These are phyloP conservation scores for Schizopygopsis pylzovi DNA, from an alignment of 2,797 vertebrate genomes.

Conservation along the genomic window DNA sequence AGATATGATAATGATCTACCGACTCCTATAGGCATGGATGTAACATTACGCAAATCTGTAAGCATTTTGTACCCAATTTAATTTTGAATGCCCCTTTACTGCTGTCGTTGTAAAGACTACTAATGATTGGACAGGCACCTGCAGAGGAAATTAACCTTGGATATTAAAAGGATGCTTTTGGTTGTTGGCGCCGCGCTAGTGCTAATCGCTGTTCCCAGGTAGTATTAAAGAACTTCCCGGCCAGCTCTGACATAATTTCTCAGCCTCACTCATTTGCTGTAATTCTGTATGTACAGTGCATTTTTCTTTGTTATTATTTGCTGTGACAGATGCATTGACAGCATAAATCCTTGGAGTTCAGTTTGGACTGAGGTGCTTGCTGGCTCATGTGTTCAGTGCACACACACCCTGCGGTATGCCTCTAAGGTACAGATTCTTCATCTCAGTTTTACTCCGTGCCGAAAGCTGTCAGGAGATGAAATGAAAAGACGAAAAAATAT, in stretches of 20 bases:
- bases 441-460: slow-evolving; percentile 34
- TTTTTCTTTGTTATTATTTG: slow-evolving; percentile 38
- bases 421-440: slow-evolving; percentile 60
- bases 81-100: neutral
- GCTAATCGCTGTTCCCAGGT: slow-evolving; percentile 1
- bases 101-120: neutral
- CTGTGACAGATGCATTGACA: slow-evolving; percentile 40
- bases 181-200: neutral
- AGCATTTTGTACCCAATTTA: neutral
- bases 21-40: neutral
- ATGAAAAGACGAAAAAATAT: slow-evolving; percentile 74
- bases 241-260: slow-evolving; percentile 5
- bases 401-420: slow-evolving; percentile 41
- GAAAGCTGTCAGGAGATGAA: slow-evolving; percentile 66
- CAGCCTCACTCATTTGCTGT: neutral
- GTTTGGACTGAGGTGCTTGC: slow-evolving; percentile 25
- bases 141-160: slow-evolving; percentile 5
- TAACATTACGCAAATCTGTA: neutral
- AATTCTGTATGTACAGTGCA: slow-evolving; percentile 9
- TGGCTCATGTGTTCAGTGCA: neutral
- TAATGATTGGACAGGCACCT: neutral
- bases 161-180: slow-evolving; percentile 22
- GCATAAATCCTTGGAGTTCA: slow-evolving; percentile 34
- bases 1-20: neutral
- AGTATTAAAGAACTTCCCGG: neutral